Conservation (phyloP, 2,888 invertebrate genomes). For the Campopleginae sp. region DNA sequence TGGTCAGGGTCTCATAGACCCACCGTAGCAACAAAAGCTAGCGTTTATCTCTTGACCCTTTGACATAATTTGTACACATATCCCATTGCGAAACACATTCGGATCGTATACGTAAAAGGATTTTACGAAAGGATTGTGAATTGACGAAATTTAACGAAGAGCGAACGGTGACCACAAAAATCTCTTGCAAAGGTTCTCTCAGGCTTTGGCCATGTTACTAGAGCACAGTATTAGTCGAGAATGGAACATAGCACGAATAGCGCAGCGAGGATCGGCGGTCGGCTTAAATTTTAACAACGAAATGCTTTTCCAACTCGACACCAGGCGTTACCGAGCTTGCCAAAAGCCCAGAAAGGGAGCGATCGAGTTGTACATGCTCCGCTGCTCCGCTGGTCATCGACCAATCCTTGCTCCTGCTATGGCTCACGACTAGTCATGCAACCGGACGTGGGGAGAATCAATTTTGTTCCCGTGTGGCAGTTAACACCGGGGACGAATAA, state of each 20-base stretch:
- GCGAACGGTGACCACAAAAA: slow-evolving; percentile 43
- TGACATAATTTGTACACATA: background rate
- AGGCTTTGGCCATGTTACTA: slow-evolving; percentile 24
- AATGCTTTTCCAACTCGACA: slow-evolving; percentile 72
- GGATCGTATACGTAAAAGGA: too few relatives aligned
- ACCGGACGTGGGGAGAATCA: slow-evolving; percentile 73
- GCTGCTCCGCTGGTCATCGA: slow-evolving; percentile 19
- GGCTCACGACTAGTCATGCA: slow-evolving; percentile 50
- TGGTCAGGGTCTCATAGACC: background rate
- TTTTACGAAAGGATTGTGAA: background rate
- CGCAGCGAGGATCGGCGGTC: slow-evolving; percentile 61
- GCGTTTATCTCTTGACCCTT: background rate
- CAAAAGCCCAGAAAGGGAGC: slow-evolving; percentile 22
- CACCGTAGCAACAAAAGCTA: background rate
- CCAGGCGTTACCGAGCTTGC: slow-evolving; percentile 62
- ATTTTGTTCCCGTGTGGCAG: slow-evolving; percentile 72
- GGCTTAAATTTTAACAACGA: slow-evolving; percentile 73
- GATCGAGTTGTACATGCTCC: background rate
- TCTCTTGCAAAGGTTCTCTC: slow-evolving; percentile 40
- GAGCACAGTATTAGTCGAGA: slow-evolving; percentile 15
- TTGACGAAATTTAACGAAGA: background rate
- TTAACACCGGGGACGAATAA: slow-evolving; percentile 72
- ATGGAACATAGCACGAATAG: slow-evolving; percentile 13
- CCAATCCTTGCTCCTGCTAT: slow-evolving; percentile 28
- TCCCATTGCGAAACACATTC: too few relatives aligned